Percentiles rank a stretch among this genome's conserved stretches.
These are phyloP conservation scores for Sebastes trivittatus DNA, from an alignment of 2,797 vertebrate genomes.

Conservation along the genomic window DNA sequence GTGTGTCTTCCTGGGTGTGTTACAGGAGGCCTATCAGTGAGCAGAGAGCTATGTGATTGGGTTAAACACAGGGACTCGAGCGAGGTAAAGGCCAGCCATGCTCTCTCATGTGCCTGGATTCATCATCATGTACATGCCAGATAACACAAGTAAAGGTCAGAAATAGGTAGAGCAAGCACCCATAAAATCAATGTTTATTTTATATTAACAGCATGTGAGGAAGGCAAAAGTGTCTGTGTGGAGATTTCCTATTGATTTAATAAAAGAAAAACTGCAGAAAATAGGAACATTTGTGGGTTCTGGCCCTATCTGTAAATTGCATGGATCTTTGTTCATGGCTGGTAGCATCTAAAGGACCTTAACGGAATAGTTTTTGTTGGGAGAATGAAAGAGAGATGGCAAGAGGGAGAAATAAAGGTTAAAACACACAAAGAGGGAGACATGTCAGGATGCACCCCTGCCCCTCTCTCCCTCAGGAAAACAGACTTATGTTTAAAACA, in stretches of 20 bases:
- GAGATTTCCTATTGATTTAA: background rate
- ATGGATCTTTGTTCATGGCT: background rate
- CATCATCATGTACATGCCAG: slow-evolving; percentile 15
- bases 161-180: background rate
- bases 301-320: background rate
- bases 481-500: slow-evolving; percentile 65
- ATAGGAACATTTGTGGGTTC: background rate
- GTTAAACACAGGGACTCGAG: slow-evolving; percentile 35
- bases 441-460: background rate
- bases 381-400: background rate
- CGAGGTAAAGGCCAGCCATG: slow-evolving; percentile 37
- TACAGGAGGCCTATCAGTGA: slow-evolving; percentile 26
- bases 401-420: slow-evolving; percentile 11
- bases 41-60: slow-evolving; percentile 42
- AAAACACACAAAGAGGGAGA: slow-evolving; percentile 29
- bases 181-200: background rate
- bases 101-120: slow-evolving; percentile 17
- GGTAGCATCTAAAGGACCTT: background rate
- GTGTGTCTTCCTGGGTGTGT: slow-evolving; percentile 16
- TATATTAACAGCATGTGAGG: background rate
- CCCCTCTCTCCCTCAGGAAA: background rate
- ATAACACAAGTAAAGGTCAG: slow-evolving; percentile 42
- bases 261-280: background rate
- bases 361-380: background rate
- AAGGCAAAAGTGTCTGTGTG: background rate